Base-by-base conservation (phyloP, 2,888 invertebrate species). In the Drosophila meridiana region DNA sequence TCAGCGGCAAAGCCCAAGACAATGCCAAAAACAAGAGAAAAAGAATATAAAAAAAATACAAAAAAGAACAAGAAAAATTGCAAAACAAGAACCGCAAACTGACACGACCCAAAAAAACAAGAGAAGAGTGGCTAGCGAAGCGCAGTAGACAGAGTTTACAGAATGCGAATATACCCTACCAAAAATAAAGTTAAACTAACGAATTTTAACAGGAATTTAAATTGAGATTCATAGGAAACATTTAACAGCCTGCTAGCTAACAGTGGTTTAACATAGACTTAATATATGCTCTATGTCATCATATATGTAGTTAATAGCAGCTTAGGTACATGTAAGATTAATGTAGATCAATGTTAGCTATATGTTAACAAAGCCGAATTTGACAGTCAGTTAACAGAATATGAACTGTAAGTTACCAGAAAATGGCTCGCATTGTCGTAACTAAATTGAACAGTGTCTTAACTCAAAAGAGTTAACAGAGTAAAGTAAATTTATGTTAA, bases 1-100 rank as follows among this genome's bases (percentile, higher is more conserved):
- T 69, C 81, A 77, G 69, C 75, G 83, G 76, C 74, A 65, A 62
- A 72, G 43, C 58, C 68, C 77, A 83, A 83, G 84, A 83, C 78
- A 73, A 52, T 69, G 71, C 69, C 85, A 83, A 80, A 78, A 78
- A 72, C 20, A 9, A 30, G 26, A 42, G 48, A 42, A 55, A 52
- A 40, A 20, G 36, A 30, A 47, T 59, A 42, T 48, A 61, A 42
- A 9, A 40, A 30, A 30, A 36, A 42, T 53, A 34, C 40, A 13
- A 57, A 61, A 59, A n/a, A 45, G 20, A 32, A 6, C 28, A 42
- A 47, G 45, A 64, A 69, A 69, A 57, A 13, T 34, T 38, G 32
- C 9, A 64, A 61, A 67, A 47, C n/a, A 55, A 80, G 76, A 71
- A 70, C 64, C 67, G 42, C 64, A 72, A 81, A 70, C 67, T 73